Evolutionary conservation across 2,797 vertebrate species (phyloP).

Genomic region (Adelosebastes latens): DNA sequence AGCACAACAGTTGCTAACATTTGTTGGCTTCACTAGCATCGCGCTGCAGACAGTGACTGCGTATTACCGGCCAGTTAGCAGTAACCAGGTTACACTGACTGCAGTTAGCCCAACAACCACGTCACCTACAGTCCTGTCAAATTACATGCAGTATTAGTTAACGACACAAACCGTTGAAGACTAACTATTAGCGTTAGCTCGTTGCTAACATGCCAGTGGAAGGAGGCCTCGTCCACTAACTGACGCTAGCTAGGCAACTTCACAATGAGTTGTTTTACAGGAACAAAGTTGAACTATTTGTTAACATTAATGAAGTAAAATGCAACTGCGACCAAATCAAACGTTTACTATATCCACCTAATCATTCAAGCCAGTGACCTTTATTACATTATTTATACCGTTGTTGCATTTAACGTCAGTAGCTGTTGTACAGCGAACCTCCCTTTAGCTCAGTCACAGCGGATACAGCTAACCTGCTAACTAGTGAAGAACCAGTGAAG

Average conservation of each 20-base stretch:
- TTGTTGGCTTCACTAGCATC: conserved; percentile 13
- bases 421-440: background rate
- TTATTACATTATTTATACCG: accelerated
- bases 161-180: background rate
- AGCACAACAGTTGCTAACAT: conserved; percentile 56
- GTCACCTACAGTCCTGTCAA: accelerated
- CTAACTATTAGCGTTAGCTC: background rate
- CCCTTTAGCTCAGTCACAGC: background rate
- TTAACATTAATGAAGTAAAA: background rate
- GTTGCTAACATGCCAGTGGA: conserved; percentile 6
- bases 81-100: background rate
- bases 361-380: accelerated
- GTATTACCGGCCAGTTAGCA: background rate
- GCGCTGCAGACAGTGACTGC: background rate
- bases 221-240: conserved; percentile 60
- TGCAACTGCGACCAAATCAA: accelerated
- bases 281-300: conserved; percentile 25
- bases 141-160: accelerated
- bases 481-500: background rate
- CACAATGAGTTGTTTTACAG: conserved; percentile 23
- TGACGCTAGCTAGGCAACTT: conserved; percentile 34
- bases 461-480: background rate
- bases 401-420: background rate
- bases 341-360: accelerated
- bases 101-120: accelerated